These are phyloP conservation scores for Phocoena phocoena DNA, from an alignment of 2,113 vertebrate species.

Conservation along the genomic window DNA sequence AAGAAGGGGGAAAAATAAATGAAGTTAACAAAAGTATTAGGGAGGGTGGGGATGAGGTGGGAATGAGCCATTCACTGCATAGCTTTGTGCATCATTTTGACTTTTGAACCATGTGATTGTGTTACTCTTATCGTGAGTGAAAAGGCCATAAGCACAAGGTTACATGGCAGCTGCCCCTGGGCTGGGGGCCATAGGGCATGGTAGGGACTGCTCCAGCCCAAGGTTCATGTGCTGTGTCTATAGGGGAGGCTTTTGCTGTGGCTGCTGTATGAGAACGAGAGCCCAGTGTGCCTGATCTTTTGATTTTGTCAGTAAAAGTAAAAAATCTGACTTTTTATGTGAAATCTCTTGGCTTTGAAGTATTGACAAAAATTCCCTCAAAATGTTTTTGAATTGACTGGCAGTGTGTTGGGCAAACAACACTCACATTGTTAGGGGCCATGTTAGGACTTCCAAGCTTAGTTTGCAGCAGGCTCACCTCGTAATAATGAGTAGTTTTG, in stretches of 20 bases:
- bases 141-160: background rate
- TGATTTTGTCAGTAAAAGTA: background rate
- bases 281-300: background rate
- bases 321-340: background rate
- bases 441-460: background rate
- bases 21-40: background rate
- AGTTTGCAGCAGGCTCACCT: background rate
- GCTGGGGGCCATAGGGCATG: background rate
- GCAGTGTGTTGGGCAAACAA: background rate
- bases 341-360: conserved; percentile 32
- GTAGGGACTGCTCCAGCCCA: background rate
- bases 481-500: background rate
- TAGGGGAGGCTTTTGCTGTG: background rate
- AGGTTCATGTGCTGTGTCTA: background rate
- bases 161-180: background rate
- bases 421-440: conserved; percentile 7
- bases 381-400: background rate
- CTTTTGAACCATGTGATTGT: background rate
- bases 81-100: background rate
- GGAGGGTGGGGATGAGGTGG: background rate
- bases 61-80: background rate
- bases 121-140: background rate
- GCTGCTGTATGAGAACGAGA: background rate
- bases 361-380: background rate
- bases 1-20: conserved; percentile 15